Percentiles rank a stretch among this genome's conserved stretches.
Conservation (phyloP, 2,113 vertebrate genomes). For the Isichthys henryi region DNA sequence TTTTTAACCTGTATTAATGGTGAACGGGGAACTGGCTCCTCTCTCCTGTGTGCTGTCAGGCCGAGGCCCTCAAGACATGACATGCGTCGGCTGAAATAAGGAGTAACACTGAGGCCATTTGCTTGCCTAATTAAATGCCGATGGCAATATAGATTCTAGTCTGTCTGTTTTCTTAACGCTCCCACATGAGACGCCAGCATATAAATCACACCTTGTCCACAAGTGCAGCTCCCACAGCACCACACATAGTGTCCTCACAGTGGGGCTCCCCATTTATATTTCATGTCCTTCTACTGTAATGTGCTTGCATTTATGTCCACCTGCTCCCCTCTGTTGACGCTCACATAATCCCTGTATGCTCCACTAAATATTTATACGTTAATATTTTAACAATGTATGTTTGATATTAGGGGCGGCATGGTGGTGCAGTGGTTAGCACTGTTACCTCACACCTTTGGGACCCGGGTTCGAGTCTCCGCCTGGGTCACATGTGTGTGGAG, state of each 20-base stretch:
- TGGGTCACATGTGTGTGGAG: too few species aligned
- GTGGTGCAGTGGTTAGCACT: too few species aligned
- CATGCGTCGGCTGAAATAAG: background rate
- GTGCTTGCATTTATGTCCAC: background rate
- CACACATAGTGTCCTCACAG: background rate
- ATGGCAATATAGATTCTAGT: background rate
- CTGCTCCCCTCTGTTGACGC: background rate
- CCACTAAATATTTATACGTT: background rate
- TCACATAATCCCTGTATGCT: background rate
- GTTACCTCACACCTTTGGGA: too few species aligned
- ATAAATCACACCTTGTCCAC: background rate
- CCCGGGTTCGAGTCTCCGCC: too few species aligned
- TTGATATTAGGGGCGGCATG: too few species aligned
- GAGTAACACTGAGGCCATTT: background rate
- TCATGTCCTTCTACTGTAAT: background rate
- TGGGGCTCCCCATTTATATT: background rate
- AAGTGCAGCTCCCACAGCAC: background rate
- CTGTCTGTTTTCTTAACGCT: background rate
- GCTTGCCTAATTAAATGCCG: background rate
- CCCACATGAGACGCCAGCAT: background rate
- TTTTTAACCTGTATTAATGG: background rate
- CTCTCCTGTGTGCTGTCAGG: background rate
- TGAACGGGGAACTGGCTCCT: background rate
- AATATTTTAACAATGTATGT: background rate
- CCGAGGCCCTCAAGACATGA: background rate